Conservation (phyloP, 2,113 vertebrate genomes). For the Globicephala melas region DNA sequence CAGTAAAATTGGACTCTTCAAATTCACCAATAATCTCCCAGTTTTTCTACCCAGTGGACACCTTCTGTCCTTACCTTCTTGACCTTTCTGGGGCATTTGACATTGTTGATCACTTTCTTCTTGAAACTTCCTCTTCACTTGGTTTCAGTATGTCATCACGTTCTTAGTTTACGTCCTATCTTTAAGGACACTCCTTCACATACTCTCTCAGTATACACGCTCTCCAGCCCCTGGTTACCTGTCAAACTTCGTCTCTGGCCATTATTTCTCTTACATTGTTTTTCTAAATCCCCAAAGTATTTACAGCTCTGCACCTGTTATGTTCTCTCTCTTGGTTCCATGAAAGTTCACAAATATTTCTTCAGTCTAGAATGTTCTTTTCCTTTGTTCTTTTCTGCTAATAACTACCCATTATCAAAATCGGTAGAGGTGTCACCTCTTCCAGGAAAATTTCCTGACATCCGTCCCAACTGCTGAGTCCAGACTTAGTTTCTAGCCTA, state of each 20-base stretch:
- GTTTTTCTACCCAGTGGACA: not conserved
- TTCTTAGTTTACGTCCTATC: not conserved
- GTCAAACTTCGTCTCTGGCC: not conserved
- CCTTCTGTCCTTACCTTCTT: not conserved
- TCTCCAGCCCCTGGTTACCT: not conserved
- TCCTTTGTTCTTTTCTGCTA: not conserved
- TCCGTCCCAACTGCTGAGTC: not conserved
- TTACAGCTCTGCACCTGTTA: not conserved
- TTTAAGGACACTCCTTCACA: not conserved
- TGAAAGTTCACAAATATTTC: not conserved
- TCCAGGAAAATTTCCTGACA: not conserved
- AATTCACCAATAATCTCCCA: not conserved
- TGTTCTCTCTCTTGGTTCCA: not conserved
- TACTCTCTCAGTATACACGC: not conserved
- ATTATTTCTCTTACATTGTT: not conserved
- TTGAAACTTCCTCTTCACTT: not conserved
- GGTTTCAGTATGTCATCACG: not conserved
- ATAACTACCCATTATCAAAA: not conserved
- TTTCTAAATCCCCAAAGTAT: not conserved
- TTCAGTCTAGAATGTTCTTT: not conserved
- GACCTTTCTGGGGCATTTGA: not conserved
- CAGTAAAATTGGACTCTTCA: not conserved
- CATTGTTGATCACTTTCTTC: not conserved
- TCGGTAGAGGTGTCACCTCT: not conserved
- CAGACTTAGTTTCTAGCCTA: not conserved